Evolutionary conservation across 2,113 vertebrate genomes (phyloP), one percentile per base, ranked within the genome.

Genomic region (Entomyzon cyanotis): DNA sequence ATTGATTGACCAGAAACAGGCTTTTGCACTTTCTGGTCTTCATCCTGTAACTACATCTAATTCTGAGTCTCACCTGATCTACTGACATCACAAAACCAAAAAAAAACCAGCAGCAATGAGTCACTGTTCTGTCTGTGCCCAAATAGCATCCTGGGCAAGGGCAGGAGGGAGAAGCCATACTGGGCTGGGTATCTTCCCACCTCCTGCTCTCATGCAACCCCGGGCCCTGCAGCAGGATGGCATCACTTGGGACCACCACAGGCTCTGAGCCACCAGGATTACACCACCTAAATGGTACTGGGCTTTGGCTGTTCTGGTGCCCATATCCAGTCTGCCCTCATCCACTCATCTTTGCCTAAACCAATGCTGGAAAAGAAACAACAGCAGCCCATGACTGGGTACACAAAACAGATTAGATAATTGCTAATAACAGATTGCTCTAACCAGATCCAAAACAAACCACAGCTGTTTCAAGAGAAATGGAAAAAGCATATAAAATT

Each of bases 101-200:
- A 50, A 50, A 30, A 5, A 11, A 37, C 37, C 33, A 27, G 2
- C 1, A 0, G 18, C 35, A 71, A 7, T 5, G 7, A 69, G 20
- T 37, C 6, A 3, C 35, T 46, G 8, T 27, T 62, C 41, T 73
- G 4, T 30, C 24, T 2, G 2, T 33, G 22, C 12, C 31, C 24
- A 37, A 49, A 59, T 5, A n/a, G 8, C 3, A 1, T 17, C 2
- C 0, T 11, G 1, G 31, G 12, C n/a, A 44, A 50, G 39, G 41
- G 19, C 12, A 46, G 50, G 41, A 83, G 39, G 25, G 30, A 76
- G 42, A 62, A 62, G 15, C 12, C 10, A 3, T 25, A 23, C 7
- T 8, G 3, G 0, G 1, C 9, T 0, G 0, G 8, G 12, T 53
- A 5, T 22, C 23, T 77, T 69, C 18, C 28, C 15, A 35, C 2